Evolutionary conservation across 1,140 invertebrate genomes (phyloP), one percentile per base, ranked within the genome.

Genomic region (Drosophila elegans): DNA sequence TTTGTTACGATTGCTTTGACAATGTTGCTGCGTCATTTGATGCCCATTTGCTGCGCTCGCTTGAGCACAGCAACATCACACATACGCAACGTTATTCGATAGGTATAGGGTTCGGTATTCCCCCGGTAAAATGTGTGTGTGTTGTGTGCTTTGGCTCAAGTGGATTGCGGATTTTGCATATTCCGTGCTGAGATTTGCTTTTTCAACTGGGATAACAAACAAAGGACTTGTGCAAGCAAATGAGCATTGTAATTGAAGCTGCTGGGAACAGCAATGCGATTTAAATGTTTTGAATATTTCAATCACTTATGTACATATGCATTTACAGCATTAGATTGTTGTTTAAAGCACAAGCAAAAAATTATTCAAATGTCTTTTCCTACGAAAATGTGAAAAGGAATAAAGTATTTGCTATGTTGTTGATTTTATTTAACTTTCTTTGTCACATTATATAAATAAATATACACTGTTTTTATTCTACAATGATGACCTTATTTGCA

Each of bases 1-100:
- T 88, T 86, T 88, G 79, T 86, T 83, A 83, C 83, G 75, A 88
- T 86, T 86, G 84, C 83, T 88, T 86, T 86, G 83, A 88, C 83
- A 86, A 86, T 86, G 83, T 83, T 86, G 83, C 83, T 80, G 75
- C 83, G 76, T 83, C 83, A 86, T 86, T 85, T 81, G 82, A 86
- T 81, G 81, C 82, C 82, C 81, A 81, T 86, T 86, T 86, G 79
- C 66, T 62, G 69, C 34, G 68, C 68, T 74, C 73, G 54, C 66
- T 79, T 57, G 55, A 73, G 73, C 51, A 29, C 46, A 44, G 41
- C 42, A 57, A 53, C 34, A 48, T 54, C 29, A 44, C 29, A 41
- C 52, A 74, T 49, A 68, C 61, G 64, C 46, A 66, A n/a, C 38
- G 64, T 53, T 52, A n/a, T 9, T 38, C 64, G 64, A 73, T 68